Percentiles rank a stretch among this genome's conserved stretches.
Conservation (phyloP, 2,888 invertebrate species). For the Orthonevra nobilis region DNA sequence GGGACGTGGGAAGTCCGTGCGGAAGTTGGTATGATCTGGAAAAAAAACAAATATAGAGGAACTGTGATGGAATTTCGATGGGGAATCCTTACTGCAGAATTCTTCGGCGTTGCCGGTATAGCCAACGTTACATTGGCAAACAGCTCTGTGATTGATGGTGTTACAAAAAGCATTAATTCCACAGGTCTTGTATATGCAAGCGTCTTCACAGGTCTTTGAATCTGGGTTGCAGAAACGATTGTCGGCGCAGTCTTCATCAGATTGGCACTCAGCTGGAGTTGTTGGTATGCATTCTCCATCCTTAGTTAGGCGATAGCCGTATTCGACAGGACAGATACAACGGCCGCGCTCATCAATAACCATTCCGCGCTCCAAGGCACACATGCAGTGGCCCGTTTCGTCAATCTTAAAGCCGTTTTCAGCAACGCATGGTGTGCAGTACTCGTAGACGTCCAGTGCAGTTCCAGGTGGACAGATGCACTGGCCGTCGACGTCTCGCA, state of each 20-base stretch:
- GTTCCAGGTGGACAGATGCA: constrained; percentile 89
- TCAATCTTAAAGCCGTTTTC: constrained; percentile 88
- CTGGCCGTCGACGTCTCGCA: constrained; percentile 83
- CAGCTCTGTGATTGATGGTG: constrained; percentile 87
- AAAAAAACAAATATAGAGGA: constrained; percentile 65
- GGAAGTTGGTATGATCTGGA: constrained; percentile 80
- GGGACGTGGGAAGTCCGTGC: constrained; percentile 91
- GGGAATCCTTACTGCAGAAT: constrained; percentile 83
- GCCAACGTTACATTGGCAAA: constrained; percentile 89
- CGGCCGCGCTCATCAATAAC: constrained; percentile 88
- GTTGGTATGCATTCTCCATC: constrained; percentile 83
- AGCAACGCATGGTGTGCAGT: constrained; percentile 87
- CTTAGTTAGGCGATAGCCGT: constrained; percentile 84
- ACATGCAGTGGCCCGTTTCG: constrained; percentile 89
- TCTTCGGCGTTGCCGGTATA: constrained; percentile 88
- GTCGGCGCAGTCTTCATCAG: constrained; percentile 88
- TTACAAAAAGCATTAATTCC: constrained; percentile 89
- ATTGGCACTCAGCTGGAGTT: constrained; percentile 83
- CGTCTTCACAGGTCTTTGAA: constrained; percentile 88
- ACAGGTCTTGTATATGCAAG: constrained; percentile 87
- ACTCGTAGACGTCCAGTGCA: constrained; percentile 88
- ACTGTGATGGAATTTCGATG: not conserved
- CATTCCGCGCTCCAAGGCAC: constrained; percentile 89
- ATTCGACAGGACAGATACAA: constrained; percentile 87
- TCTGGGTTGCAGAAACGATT: constrained; percentile 86